Base-by-base conservation (phyloP, 2,888 invertebrate genomes). In the Coleophora deauratella region DNA sequence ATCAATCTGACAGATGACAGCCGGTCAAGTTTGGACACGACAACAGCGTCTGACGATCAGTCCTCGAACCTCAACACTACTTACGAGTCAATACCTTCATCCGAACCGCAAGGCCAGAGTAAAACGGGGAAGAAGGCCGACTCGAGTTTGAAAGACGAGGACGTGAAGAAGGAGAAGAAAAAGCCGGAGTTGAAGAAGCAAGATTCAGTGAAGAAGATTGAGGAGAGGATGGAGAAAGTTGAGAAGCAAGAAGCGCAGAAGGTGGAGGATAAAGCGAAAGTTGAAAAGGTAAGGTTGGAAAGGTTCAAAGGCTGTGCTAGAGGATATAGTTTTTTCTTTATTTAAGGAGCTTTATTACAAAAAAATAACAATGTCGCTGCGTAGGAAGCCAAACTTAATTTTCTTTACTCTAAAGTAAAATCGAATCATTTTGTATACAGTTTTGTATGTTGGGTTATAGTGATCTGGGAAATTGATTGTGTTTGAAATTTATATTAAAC, bases 111-210 rank as follows among this genome's bases (percentile, higher is more conserved):
- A 21, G 21, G 3, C 21, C 21, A 66, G 36, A 21, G 21, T 0
- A 84, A 81, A 49, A 47, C 69, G 1, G 61, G 81, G 27, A 82
- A 82, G 55, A 84, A 81, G 45, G 79, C 82, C 0, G 84, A 85
- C 54, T 71, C 82, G 1, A 78, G 79, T 41, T 57, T 79, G 33
- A 82, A 81, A 55, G 84, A 84, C 3, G 84, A 85, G 45, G 79
- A 80, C 9, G 14, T 54, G 2, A 80, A 76, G 57, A 76, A 72
- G 49, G 71, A 69, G 1, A 72, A 71, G 39, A 60, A 51, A 12
- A 45, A 45, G 33, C 30, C 34, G 1, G 42, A 47, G 33, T 21
- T 46, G 4, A 51, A 50, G 36, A 46, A 47, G n/a, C 43, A 46
- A 28, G 74, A 74, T 33, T 72, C 76, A 0, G 43, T 73, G 9